A percentile compares a stretch with the other conserved stretches of the same genome.
phyloP scores from a whole-genome alignment of 1,140 invertebrate species.

The Notospermus geniculatus region DNA sequence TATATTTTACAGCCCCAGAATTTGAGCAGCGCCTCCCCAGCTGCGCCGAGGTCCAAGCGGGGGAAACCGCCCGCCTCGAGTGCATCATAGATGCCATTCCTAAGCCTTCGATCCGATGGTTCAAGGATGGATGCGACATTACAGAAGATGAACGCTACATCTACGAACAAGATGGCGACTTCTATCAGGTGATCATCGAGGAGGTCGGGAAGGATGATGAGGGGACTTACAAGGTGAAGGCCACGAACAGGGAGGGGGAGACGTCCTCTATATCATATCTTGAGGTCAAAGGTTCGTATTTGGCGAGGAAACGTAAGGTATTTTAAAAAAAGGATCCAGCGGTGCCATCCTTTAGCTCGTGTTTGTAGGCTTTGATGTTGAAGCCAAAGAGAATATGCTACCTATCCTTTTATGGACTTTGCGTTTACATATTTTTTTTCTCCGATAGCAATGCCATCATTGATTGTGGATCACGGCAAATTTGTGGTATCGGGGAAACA shows the following conservation, averaged over 20 bases:
- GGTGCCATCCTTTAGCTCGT: too few species aligned
- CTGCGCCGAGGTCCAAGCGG: constrained; percentile 37
- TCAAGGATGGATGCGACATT: constrained; percentile 37
- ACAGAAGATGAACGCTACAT: constrained; percentile 25
- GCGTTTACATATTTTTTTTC: too few species aligned
- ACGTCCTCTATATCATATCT: constrained; percentile 37
- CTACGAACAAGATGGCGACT: constrained; percentile 26
- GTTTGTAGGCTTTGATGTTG: too few species aligned
- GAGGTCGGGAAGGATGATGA: constrained; percentile 39
- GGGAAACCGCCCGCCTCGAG: constrained; percentile 30
- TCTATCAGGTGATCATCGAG: constrained; percentile 24
- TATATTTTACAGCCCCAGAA: constrained; percentile 47
- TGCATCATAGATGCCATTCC: constrained; percentile 40
- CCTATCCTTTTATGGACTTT: too few species aligned
- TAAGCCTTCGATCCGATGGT: constrained; percentile 35
- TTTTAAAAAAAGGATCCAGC: too few species aligned
- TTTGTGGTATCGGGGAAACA: too few species aligned
- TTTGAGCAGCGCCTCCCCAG: constrained; percentile 35
- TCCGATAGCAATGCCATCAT: too few species aligned
- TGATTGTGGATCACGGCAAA: too few species aligned
- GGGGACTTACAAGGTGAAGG: constrained; percentile 40
- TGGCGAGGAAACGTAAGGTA: background rate
- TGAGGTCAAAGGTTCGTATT: constrained; percentile 36
- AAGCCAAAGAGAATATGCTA: too few species aligned
- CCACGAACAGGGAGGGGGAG: constrained; percentile 41